phyloP scores from a whole-genome alignment of 1,140 invertebrate species.

The Polypedilum vanderplanki region DNA sequence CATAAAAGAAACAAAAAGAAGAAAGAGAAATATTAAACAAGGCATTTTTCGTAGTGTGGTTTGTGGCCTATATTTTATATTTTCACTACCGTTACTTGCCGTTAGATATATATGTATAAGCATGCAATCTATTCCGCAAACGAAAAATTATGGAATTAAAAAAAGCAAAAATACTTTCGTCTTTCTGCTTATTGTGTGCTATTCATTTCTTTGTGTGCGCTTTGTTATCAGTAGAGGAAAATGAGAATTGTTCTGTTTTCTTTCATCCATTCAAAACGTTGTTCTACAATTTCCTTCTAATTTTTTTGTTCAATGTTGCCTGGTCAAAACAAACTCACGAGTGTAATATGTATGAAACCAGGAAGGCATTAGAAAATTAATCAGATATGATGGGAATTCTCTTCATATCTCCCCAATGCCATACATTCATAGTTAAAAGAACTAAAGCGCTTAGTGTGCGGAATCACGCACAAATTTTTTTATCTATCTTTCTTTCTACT shows the following conservation, averaged over 20 bases:
- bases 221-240: too few relatives aligned
- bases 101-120: too few relatives aligned
- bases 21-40: not conserved
- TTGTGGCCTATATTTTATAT: constrained; percentile 13
- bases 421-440: not conserved
- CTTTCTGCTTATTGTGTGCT: too few relatives aligned
- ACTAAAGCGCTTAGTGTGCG: not conserved
- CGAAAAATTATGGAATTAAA: not conserved
- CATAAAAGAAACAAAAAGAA: not conserved
- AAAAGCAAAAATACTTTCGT: not conserved
- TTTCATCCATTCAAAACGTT: too few relatives aligned
- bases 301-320: too few relatives aligned
- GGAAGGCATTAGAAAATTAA: constrained; percentile 16
- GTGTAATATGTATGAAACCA: not conserved
- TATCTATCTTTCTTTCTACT: not conserved
- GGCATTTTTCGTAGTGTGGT: not conserved
- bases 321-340: too few relatives aligned
- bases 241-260: too few relatives aligned
- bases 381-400: not conserved
- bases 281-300: too few relatives aligned
- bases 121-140: not conserved
- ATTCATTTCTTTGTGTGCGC: too few relatives aligned
- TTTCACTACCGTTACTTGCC: not conserved
- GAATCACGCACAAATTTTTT: constrained; percentile 17
- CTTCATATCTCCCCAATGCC: not conserved